phyloP scores from a whole-genome alignment of 1,140 invertebrate genomes.

The Goniozus legneri region DNA sequence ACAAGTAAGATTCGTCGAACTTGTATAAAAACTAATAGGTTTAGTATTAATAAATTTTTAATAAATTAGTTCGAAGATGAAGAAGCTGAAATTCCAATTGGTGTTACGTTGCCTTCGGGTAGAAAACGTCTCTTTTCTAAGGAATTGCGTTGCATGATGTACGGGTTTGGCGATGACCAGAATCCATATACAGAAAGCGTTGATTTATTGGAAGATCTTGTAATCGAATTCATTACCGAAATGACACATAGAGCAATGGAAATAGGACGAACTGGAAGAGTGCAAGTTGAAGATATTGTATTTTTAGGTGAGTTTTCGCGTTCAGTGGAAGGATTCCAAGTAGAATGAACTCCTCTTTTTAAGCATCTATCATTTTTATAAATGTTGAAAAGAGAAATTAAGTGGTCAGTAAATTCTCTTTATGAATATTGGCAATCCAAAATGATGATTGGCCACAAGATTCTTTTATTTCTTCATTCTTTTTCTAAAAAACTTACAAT shows the following conservation, averaged over 20 bases:
- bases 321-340: too few species aligned
- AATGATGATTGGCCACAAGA: too few species aligned
- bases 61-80: constrained; percentile 61
- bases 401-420: too few species aligned
- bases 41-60: neutral
- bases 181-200: constrained; percentile 99
- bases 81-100: constrained; percentile 60
- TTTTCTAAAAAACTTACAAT: too few species aligned
- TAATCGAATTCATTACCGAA: constrained; percentile 97
- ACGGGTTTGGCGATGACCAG: constrained; percentile 99
- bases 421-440: too few species aligned
- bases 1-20: constrained; percentile 23
- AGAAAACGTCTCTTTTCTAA: constrained; percentile 85
- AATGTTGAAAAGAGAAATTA: too few species aligned
- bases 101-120: constrained; percentile 64
- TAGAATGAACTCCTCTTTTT: too few species aligned
- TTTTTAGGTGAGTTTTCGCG: constrained; percentile 69
- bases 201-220: constrained; percentile 94
- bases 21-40: neutral
- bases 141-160: constrained; percentile 98
- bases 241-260: constrained; percentile 94
- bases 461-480: too few species aligned
- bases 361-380: too few species aligned
- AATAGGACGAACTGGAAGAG: constrained; percentile 88
- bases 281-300: constrained; percentile 97